Evolutionary conservation across 1,140 invertebrate genomes (phyloP).

Genomic region (Gonioctena quinquepunctata): DNA sequence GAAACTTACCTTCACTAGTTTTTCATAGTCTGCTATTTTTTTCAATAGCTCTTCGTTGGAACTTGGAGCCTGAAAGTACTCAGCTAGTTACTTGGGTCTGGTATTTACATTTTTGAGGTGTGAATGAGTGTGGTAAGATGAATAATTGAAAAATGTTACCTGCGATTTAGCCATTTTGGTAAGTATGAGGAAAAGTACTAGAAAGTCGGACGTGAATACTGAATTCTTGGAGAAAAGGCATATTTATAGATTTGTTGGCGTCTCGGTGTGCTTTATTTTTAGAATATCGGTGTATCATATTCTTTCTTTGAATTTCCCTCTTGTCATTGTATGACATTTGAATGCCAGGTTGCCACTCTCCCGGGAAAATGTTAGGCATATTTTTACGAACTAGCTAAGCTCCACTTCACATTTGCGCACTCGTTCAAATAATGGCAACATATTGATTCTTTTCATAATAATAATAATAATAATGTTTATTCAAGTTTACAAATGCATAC

Average conservation of each 20-base stretch:
- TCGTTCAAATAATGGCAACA: too few relatives aligned
- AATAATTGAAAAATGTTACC: too few relatives aligned
- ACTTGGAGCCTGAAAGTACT: background rate
- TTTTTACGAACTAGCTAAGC: too few relatives aligned
- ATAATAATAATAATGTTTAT: too few relatives aligned
- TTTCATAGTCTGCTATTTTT: conserved; percentile 9
- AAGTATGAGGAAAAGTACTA: background rate
- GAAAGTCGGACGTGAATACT: background rate
- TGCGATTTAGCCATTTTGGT: conserved; percentile 5
- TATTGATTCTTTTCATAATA: too few relatives aligned
- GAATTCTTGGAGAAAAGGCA: background rate
- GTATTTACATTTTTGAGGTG: background rate
- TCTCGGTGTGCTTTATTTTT: background rate
- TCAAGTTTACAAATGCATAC: too few relatives aligned
- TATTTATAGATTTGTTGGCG: conserved; percentile 12
- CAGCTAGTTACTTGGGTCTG: background rate
- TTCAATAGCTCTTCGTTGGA: conserved; percentile 2
- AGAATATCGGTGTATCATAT: background rate
- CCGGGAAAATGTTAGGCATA: too few relatives aligned
- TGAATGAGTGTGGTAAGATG: too few relatives aligned
- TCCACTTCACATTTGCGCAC: too few relatives aligned
- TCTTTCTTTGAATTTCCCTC: conserved; percentile 4
- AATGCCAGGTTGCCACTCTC: background rate
- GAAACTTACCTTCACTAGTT: background rate
- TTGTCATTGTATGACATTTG: background rate